Percentiles rank a stretch among this genome's conserved stretches.
Evolutionary conservation across 2,113 vertebrate species (phyloP).

Genomic region (Myotis yumanensis): DNA sequence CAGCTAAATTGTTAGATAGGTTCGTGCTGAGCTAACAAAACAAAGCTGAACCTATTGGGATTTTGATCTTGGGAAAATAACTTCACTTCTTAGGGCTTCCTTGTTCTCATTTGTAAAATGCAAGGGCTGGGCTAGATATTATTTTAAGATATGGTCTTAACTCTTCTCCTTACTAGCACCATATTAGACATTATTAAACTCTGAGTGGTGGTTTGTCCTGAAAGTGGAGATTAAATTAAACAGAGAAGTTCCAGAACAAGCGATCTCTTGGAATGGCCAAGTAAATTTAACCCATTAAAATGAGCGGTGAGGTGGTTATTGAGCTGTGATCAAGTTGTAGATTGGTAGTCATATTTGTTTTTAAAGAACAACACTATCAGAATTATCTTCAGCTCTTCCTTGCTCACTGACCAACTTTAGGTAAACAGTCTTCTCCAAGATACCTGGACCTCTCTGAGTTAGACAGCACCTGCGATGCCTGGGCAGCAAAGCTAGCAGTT

Average conservation of each 20-base stretch:
- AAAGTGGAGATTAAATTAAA: neutral
- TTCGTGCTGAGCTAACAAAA: neutral
- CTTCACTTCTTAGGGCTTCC: neutral
- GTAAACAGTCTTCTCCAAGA: neutral
- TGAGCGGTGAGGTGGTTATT: neutral
- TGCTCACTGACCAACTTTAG: neutral
- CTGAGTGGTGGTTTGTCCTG: neutral
- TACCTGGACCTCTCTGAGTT: neutral
- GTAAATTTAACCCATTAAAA: neutral
- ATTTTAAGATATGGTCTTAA: neutral
- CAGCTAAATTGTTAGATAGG: neutral
- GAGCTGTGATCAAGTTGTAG: neutral
- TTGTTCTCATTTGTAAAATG: slow-evolving; percentile 6
- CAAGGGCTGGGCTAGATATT: neutral
- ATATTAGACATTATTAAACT: neutral
- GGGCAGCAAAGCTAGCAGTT: neutral
- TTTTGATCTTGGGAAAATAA: neutral
- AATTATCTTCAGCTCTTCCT: neutral
- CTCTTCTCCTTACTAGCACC: neutral
- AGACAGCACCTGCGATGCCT: neutral
- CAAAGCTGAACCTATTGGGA: neutral
- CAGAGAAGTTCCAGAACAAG: neutral
- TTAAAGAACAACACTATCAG: neutral
- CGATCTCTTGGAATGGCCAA: neutral
- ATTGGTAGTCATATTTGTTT: neutral